A percentile compares a stretch with the other conserved stretches of the same genome.
Conservation (phyloP, 2,888 invertebrate species). For the Ichneumon xanthorius region DNA sequence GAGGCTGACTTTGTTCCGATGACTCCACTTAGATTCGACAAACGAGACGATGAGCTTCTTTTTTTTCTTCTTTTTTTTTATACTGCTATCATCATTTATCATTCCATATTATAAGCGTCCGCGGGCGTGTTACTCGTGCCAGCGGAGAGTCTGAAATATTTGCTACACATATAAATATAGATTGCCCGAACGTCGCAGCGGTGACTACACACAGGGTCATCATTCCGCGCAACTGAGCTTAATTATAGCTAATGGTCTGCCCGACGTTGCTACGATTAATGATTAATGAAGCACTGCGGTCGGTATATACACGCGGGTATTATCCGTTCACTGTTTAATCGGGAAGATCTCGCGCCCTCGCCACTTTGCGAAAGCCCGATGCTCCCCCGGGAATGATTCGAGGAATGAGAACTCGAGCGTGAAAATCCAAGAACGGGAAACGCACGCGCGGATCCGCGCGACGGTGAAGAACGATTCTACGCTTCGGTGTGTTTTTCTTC, state of each 20-base stretch:
- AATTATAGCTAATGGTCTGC: slow-evolving; percentile 67
- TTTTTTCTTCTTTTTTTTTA: slow-evolving; percentile 24
- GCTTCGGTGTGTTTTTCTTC: slow-evolving; percentile 2
- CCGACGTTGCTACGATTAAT: slow-evolving; percentile 63
- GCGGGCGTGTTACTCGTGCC: slow-evolving; percentile 54
- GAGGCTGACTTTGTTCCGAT: slow-evolving; percentile 18
- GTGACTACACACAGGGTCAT: slow-evolving; percentile 49
- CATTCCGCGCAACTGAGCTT: slow-evolving; percentile 61
- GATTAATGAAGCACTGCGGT: slow-evolving; percentile 57
- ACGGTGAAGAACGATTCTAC: slow-evolving; percentile 20
- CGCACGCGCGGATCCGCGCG: not conserved
- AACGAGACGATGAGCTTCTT: slow-evolving; percentile 47
- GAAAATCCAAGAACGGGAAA: slow-evolving; percentile 32
- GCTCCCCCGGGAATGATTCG: slow-evolving; percentile 48
- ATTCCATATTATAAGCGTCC: slow-evolving; percentile 43
- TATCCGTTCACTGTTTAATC: slow-evolving; percentile 56
- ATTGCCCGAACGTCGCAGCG: slow-evolving; percentile 54
- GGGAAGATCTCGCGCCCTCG: slow-evolving; percentile 31
- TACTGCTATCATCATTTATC: slow-evolving; percentile 50
- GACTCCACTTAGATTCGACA: slow-evolving; percentile 32
- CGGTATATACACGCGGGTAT: slow-evolving; percentile 20
- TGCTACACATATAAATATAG: slow-evolving; percentile 68
- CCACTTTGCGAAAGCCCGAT: slow-evolving; percentile 35
- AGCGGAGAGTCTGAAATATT: slow-evolving; percentile 54
- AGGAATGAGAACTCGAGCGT: slow-evolving; percentile 40